These are phyloP conservation scores for Rhopalosiphum padi DNA, from an alignment of 1,140 invertebrate genomes.

Conservation along the genomic window DNA sequence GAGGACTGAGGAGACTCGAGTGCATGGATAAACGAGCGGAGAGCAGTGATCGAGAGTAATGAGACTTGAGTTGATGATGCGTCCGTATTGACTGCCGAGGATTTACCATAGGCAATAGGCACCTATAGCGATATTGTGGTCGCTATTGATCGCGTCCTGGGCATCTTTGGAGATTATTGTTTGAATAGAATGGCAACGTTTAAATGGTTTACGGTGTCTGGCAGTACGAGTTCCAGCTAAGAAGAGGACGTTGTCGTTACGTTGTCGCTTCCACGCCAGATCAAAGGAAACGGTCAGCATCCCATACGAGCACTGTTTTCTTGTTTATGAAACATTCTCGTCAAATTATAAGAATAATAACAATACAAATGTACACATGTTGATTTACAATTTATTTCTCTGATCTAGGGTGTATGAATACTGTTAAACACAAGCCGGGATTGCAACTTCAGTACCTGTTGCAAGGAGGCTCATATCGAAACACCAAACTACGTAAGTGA, in stretches of 20 bases:
- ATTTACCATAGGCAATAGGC: neutral
- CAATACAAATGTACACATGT: neutral
- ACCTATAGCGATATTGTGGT: neutral
- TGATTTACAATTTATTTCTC: neutral
- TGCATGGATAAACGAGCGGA: neutral
- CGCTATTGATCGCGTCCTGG: neutral
- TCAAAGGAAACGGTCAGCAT: conserved; percentile 42
- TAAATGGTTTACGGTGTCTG: conserved; percentile 3
- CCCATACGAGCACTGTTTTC: neutral
- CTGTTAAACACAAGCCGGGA: conserved; percentile 58
- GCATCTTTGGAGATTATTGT: neutral
- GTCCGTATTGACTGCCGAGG: neutral
- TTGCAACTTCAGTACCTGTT: conserved; percentile 58
- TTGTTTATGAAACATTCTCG: neutral
- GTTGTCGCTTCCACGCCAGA: neutral
- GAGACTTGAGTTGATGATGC: neutral
- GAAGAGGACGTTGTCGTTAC: neutral
- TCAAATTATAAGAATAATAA: neutral
- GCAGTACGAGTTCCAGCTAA: neutral
- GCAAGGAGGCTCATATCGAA: conserved; percentile 58
- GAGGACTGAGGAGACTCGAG: neutral
- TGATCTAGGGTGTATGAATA: conserved; percentile 52
- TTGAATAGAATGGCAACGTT: neutral
- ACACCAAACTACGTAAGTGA: conserved; percentile 57
- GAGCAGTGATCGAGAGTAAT: neutral